Evolutionary conservation across 2,113 vertebrate genomes (phyloP).

Genomic region (Pachycephala philippinensis): DNA sequence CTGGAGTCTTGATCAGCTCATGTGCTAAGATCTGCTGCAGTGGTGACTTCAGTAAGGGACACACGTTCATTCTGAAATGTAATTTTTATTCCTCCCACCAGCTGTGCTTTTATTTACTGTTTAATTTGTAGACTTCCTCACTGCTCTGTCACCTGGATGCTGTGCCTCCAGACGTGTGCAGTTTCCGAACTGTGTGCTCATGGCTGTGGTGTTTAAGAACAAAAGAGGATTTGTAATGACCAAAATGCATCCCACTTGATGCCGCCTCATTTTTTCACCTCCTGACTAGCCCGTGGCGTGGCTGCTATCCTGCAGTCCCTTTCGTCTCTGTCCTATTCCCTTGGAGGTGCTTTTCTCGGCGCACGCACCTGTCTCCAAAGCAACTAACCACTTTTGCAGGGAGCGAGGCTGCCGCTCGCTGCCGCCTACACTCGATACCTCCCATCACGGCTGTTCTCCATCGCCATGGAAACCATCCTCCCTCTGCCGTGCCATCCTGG

Average conservation of each 20-base stretch:
- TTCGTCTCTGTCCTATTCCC: fast-evolving
- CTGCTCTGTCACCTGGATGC: background rate
- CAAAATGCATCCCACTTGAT: background rate
- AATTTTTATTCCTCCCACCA: background rate
- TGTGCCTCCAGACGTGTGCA: fast-evolving
- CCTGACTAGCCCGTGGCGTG: background rate
- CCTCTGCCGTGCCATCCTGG: background rate
- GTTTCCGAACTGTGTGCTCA: fast-evolving
- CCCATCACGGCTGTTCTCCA: slow-evolving; percentile 24
- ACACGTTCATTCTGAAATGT: background rate
- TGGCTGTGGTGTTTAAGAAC: background rate
- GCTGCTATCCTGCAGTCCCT: background rate
- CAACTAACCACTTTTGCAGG: background rate
- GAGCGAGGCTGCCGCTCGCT: background rate
- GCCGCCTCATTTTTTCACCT: background rate
- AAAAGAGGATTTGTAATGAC: background rate
- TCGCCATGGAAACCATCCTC: slow-evolving; percentile 62
- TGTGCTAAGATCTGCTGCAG: background rate
- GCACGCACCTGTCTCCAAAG: slow-evolving; percentile 24
- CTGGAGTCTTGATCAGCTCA: background rate
- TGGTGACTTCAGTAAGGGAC: background rate
- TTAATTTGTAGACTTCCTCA: background rate
- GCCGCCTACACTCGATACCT: slow-evolving; percentile 24
- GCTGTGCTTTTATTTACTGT: background rate
- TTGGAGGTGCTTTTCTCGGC: background rate